Evolutionary conservation across 2,888 invertebrate species (phyloP).

Genomic region (Clepsis dumicolana): DNA sequence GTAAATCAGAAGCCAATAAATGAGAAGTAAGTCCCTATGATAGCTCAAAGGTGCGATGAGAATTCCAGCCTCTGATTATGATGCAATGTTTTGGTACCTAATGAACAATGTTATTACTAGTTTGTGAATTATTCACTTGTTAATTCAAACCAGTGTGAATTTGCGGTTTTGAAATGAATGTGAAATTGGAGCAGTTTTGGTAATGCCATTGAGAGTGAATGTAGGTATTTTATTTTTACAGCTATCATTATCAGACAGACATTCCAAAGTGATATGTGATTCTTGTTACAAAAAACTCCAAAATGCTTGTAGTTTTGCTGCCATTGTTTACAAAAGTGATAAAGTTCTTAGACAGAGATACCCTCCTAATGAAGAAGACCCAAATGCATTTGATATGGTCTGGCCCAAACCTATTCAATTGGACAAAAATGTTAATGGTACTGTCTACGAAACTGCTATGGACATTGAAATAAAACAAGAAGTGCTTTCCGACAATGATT

Average conservation of each 20-base stretch:
- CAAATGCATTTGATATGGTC: conserved; percentile 42
- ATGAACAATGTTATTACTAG: no score
- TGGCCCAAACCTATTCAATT: conserved; percentile 79
- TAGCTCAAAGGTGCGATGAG: no score
- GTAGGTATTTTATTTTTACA: conserved; percentile 50
- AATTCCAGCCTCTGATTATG: no score
- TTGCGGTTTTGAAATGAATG: no score
- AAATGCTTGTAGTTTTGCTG: conserved; percentile 62
- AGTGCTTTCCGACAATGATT: conserved; percentile 69
- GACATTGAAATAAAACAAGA: conserved; percentile 74
- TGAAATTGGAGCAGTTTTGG: neutral
- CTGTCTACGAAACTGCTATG: conserved; percentile 52
- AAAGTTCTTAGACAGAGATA: conserved; percentile 54
- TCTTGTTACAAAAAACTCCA: conserved; percentile 62
- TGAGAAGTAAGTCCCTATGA: no score
- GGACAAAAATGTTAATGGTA: conserved; percentile 60
- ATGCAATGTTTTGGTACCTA: no score
- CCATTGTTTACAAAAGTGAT: conserved; percentile 60
- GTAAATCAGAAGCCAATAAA: no score
- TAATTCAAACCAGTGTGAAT: no score
- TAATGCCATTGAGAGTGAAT: neutral
- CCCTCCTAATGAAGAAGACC: conserved; percentile 23
- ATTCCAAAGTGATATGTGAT: conserved; percentile 70
- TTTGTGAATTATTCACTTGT: no score
- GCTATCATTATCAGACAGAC: conserved; percentile 61